These are phyloP conservation scores for Cygnus olor DNA, from an alignment of 2,797 vertebrate genomes.

Conservation along the genomic window DNA sequence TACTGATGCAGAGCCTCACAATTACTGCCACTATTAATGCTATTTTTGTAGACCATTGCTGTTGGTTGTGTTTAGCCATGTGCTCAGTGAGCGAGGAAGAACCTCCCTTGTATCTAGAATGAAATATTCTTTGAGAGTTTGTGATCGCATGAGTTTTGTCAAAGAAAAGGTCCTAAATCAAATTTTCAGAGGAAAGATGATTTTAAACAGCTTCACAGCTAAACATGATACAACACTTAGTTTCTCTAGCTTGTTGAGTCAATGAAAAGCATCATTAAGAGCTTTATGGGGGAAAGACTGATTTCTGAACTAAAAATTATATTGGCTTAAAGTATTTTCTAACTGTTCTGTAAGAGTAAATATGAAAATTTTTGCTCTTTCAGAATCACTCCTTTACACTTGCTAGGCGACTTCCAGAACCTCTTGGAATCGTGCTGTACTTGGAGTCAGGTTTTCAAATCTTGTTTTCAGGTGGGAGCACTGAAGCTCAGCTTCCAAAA, in stretches of 20 bases:
- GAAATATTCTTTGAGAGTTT: background rate
- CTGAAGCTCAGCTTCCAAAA: background rate
- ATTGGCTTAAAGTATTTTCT: background rate
- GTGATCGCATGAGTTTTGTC: background rate
- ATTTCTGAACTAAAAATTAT: background rate
- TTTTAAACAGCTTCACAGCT: background rate
- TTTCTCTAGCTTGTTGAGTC: background rate
- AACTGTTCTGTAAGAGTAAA: background rate
- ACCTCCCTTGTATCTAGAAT: background rate
- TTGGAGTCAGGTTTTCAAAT: background rate
- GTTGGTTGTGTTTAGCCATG: rapidly evolving
- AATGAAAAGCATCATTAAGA: background rate
- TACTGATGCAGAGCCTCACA: background rate
- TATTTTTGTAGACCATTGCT: background rate
- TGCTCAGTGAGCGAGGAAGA: background rate
- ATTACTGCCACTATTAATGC: background rate
- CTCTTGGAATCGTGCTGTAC: background rate
- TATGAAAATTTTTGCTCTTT: background rate
- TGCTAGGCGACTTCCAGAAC: background rate
- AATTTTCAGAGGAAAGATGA: background rate
- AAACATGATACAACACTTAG: background rate
- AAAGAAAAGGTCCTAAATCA: background rate
- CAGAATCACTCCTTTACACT: background rate
- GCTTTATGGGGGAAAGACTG: background rate
- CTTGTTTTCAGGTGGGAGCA: background rate